Base-by-base conservation (phyloP, 2,888 invertebrate genomes). In the Fragum fragum region DNA sequence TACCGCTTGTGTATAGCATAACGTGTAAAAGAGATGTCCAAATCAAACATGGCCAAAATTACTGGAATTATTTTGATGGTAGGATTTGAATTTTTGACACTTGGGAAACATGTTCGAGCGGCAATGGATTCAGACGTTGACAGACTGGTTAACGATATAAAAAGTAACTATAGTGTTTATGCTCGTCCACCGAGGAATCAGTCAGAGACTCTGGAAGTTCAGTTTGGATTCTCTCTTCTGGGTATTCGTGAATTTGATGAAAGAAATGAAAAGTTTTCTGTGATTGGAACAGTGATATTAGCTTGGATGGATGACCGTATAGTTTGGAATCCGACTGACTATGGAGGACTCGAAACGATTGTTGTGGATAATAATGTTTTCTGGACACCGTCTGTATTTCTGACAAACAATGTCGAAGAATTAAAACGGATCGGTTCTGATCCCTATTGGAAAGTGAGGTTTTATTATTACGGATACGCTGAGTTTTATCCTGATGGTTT, bases 301-400 rank as follows among this genome's bases (percentile, higher is more conserved):
- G 29, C 29, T 0, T 61, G 61, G 61, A n/a, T n/a, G 1, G 61
- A 61, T 29, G 18, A 61, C n/a, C 26, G 61, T 7, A 2, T 61
- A 18, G 1, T 32, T 2, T 61, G 61, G 61, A n/a, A 61, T n/a
- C 61, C 61, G 32, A 18, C 14, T n/a, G 32, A 61, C 11, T 61
- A 61, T 32, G 32, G 32, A 18, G 61, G 61, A 32, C 29, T 61
- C 16, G n/a, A 61, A 21, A 61, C 61, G 5, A 14, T 61, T 32
- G n/a, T 61, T 9, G 32, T 61, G 9, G 61, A 61, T n/a, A 61
- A 61, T 32, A 61, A 61, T 32, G 61, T 61, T 5, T 61, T 61
- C 29, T 61, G 61, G 61, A 61, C 61, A 3, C 61, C 61, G 18
- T n/a, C 61, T 26, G 28, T 61, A 0, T 61, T 32, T 32, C 32